Conservation (phyloP, 2,888 invertebrate genomes). For the Cryptus viduatorius region DNA sequence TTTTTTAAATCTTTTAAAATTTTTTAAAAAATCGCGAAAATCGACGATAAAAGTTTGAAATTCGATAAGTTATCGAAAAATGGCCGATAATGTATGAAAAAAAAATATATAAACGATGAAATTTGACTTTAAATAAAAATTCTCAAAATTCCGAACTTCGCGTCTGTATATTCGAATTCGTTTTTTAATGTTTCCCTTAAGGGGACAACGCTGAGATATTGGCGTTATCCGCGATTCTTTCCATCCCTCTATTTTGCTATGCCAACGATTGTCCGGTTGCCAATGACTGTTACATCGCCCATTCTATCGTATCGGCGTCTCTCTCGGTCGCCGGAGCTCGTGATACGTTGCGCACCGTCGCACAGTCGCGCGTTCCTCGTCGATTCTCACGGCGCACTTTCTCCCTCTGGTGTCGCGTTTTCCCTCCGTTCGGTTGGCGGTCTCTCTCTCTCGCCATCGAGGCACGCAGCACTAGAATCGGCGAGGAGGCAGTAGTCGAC, state of each 20-base stretch:
- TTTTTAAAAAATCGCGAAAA: too few species aligned
- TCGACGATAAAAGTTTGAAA: too few species aligned
- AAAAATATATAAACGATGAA: too few species aligned
- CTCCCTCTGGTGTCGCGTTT: slow-evolving; percentile 27
- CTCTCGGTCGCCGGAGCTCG: slow-evolving; percentile 5
- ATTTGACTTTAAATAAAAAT: too few species aligned
- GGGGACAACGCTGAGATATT: not conserved
- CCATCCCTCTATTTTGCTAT: not conserved
- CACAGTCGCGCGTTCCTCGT: slow-evolving; percentile 34
- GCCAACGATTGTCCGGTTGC: not conserved
- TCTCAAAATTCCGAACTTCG: too few species aligned
- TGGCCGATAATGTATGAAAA: too few species aligned
- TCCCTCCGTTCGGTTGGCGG: slow-evolving; percentile 19
- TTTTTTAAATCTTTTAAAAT: too few species aligned
- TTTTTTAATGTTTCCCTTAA: not conserved
- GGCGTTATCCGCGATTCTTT: not conserved
- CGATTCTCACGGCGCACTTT: slow-evolving; percentile 40
- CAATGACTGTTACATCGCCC: not conserved
- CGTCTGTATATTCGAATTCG: not conserved
- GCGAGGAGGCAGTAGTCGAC: slow-evolving; percentile 59
- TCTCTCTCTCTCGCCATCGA: slow-evolving; percentile 33
- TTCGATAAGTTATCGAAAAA: too few species aligned
- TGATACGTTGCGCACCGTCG: slow-evolving; percentile 14
- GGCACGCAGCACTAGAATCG: slow-evolving; percentile 49
- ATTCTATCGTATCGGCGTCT: not conserved